Percentiles rank a stretch among this genome's conserved stretches.
Conservation (phyloP, 2,113 vertebrate genomes). For the Phalacrocorax aristotelis region DNA sequence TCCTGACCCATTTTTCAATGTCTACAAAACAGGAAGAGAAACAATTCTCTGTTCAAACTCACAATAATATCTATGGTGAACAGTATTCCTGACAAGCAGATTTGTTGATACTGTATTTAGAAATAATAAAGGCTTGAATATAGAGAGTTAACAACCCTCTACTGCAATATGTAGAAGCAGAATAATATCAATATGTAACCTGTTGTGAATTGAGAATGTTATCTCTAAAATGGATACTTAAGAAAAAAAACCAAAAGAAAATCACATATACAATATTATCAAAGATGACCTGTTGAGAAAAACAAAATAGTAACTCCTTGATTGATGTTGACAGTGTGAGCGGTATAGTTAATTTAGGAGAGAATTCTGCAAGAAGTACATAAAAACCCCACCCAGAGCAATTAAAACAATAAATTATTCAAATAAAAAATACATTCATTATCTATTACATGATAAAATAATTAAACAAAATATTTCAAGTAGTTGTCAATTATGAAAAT, state of each 20-base stretch:
- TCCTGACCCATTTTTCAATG: conserved; percentile 79
- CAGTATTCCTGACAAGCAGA: neutral
- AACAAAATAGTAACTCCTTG: neutral
- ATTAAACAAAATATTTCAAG: neutral
- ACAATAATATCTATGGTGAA: neutral
- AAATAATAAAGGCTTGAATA: too few species aligned
- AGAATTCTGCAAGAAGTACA: neutral
- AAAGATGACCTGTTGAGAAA: neutral
- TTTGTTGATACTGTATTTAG: neutral
- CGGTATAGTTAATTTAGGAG: neutral
- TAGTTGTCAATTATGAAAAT: neutral
- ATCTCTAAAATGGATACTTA: neutral
- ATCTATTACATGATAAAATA: neutral
- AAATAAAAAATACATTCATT: neutral
- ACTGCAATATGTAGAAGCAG: rapidly evolving
- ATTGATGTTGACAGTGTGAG: neutral
- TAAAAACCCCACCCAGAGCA: neutral
- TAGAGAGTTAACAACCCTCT: too few species aligned
- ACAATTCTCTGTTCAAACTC: neutral
- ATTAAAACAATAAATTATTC: neutral
- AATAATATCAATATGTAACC: neutral
- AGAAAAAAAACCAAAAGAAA: neutral
- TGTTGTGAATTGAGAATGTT: neutral
- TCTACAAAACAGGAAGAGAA: conserved; percentile 69
- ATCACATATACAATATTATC: neutral